These are phyloP conservation scores for Cochlearius cochlearius DNA, from an alignment of 2,113 vertebrate species.

Conservation along the genomic window DNA sequence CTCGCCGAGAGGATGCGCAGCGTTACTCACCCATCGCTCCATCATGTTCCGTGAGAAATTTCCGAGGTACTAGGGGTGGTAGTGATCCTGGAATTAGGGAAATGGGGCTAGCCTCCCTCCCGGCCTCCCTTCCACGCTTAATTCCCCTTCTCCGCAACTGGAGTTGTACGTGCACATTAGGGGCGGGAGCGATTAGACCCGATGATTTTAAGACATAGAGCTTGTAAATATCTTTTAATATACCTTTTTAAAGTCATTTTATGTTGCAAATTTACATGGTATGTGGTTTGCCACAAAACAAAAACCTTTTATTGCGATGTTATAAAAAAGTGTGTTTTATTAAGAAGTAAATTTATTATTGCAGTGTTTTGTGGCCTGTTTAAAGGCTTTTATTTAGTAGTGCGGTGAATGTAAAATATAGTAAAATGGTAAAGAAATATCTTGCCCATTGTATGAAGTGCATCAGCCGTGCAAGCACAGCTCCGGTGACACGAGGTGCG, in stretches of 20 bases:
- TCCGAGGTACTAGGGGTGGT: slow-evolving; percentile 22
- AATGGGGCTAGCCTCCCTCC: not conserved
- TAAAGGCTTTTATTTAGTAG: slow-evolving; percentile 76
- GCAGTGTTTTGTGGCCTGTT: slow-evolving; percentile 81
- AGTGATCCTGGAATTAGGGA: slow-evolving; percentile 11
- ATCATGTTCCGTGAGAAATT: slow-evolving; percentile 28
- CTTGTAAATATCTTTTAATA: slow-evolving; percentile 70
- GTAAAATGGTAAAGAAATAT: slow-evolving; percentile 42
- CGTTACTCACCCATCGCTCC: slow-evolving; percentile 28
- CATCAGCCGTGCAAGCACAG: slow-evolving; percentile 26
- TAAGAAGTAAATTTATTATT: slow-evolving; percentile 75
- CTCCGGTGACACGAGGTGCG: slow-evolving; percentile 18
- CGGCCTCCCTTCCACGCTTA: not conserved
- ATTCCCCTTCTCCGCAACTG: not conserved
- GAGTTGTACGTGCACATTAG: not conserved
- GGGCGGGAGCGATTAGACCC: slow-evolving; percentile 1
- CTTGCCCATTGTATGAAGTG: slow-evolving; percentile 53
- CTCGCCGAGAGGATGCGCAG: not conserved
- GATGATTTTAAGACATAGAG: slow-evolving; percentile 28
- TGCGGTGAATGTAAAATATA: slow-evolving; percentile 72
- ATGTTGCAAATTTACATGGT: slow-evolving; percentile 59
- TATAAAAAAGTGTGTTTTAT: slow-evolving; percentile 69
- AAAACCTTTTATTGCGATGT: slow-evolving; percentile 72
- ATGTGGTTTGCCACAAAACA: slow-evolving; percentile 63
- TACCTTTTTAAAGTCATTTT: slow-evolving; percentile 67